Evolutionary conservation across 2,888 invertebrate genomes (phyloP).

Genomic region (Nephrotoma flavescens): DNA sequence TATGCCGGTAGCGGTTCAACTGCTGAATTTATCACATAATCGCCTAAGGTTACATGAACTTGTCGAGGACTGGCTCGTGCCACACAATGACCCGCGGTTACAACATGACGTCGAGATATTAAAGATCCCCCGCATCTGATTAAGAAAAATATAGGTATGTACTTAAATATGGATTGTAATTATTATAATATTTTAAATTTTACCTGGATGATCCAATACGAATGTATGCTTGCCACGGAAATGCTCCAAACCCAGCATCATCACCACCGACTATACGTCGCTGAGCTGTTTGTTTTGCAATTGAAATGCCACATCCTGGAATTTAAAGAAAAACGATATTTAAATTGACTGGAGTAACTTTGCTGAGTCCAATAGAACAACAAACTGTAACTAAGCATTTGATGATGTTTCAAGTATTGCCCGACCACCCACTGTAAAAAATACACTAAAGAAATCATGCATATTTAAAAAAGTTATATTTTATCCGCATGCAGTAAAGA

Average conservation of each 20-base stretch:
- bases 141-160: conserved; percentile 8
- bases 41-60: conserved; percentile 73
- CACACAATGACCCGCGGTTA: conserved; percentile 89
- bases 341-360: neutral
- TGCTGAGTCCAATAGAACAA: neutral
- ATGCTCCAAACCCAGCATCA: conserved; percentile 86
- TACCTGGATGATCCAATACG: conserved; percentile 80
- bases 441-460: neutral
- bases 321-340: conserved; percentile 14
- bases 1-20: conserved; percentile 83
- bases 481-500: neutral
- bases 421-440: neutral
- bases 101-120: conserved; percentile 79
- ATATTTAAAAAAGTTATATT: neutral
- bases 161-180: neutral
- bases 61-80: conserved; percentile 80
- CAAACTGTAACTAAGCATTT: conserved; percentile 1
- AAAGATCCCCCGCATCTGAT: conserved; percentile 80
- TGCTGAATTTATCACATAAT: conserved; percentile 88
- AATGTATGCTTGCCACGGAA: conserved; percentile 93
- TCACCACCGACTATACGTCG: conserved; percentile 84
- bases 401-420: neutral
- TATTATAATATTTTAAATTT: conserved; percentile 9
- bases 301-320: conserved; percentile 78
- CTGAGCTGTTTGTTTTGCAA: conserved; percentile 72